These are phyloP conservation scores for Embiotoca jacksoni DNA, from an alignment of 2,113 vertebrate genomes.

Conservation along the genomic window DNA sequence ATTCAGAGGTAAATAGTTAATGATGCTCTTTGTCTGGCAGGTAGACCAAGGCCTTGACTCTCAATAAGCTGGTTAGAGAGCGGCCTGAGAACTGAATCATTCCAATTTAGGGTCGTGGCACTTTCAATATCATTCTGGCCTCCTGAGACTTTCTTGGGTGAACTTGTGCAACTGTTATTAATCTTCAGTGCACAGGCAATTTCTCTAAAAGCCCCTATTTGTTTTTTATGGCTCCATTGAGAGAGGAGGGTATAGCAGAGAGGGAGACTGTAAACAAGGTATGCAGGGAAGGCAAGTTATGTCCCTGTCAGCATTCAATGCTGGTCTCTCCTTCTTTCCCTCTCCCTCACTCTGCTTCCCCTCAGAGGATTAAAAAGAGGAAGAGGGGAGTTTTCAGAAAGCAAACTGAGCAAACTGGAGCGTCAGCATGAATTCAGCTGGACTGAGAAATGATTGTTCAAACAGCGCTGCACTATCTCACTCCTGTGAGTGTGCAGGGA, in stretches of 20 bases:
- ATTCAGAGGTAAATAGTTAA: constrained; percentile 72
- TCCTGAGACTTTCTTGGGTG: constrained; percentile 76
- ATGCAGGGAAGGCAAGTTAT: constrained; percentile 79
- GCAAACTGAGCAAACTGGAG: constrained; percentile 75
- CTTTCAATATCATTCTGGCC: constrained; percentile 79
- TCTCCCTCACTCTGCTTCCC: constrained; percentile 39
- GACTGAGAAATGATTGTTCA: constrained; percentile 77
- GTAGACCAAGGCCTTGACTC: constrained; percentile 63
- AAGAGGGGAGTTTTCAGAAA: constrained; percentile 73
- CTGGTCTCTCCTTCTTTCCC: constrained; percentile 59
- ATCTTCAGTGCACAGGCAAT: constrained; percentile 86
- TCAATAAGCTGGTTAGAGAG: constrained; percentile 72
- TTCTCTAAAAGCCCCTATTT: constrained; percentile 87
- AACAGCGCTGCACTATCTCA: constrained; percentile 65
- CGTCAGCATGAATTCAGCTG: constrained; percentile 78
- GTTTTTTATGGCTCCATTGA: constrained; percentile 86
- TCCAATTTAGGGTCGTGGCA: constrained; percentile 82
- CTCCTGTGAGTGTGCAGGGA: constrained; percentile 30
- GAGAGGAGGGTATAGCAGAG: constrained; percentile 68
- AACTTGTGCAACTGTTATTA: constrained; percentile 83
- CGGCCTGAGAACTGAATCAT: constrained; percentile 77
- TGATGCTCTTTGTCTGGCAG: constrained; percentile 70
- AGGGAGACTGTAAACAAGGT: constrained; percentile 83
- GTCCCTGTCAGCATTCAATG: constrained; percentile 80
- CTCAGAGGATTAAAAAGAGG: constrained; percentile 75